Base-by-base conservation (phyloP, 2,888 invertebrate genomes). In the Melanargia galathea region DNA sequence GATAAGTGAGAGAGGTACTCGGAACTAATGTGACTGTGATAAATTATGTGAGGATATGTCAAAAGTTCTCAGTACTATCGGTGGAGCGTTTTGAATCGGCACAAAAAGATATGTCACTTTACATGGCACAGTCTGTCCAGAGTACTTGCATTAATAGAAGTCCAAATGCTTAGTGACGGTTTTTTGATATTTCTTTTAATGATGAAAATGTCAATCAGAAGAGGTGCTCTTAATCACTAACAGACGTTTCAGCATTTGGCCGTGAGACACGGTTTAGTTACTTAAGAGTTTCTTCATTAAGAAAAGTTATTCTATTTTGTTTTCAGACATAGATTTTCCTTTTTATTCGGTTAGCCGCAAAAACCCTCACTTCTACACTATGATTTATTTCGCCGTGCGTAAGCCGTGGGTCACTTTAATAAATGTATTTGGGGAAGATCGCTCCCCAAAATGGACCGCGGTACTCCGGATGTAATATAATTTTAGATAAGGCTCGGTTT, bases 341-440 rank as follows among this genome's bases (percentile, higher is more conserved):
- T 83, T 84, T 83, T 81, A 82, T 83, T 83, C 79, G 84, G 82
- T 83, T 82, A 61, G 63, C 82, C 79, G 79, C 81, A 77, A 84
- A 82, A 81, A 75, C 80, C 84, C 82, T 78, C 80, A 83, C 87
- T 87, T 76, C 83, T 83, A 85, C 86, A 86, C 89, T 88, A 89
- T 90, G 90, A 90, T 90, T 90, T 90, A 90, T 90, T 81, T 86
- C 72, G 83, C 84, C 82, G 84, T 78, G 80, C 83, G 81, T 82
- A 82, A 84, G 84, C 86, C 82, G 82, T 79, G 89, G 90, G 90
- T 90, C 90, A 88, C 86, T 89, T 89, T 89, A 88, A 90, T 90
- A 90, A 89, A 90, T 89, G 86, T 87, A 85, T 89, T 87, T 81
- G 83, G 87, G 83, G 78, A 85, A 86, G 86, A 84, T 84, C 82